Conservation (phyloP, 2,113 vertebrate genomes). For the Formicarius rufipectus region DNA sequence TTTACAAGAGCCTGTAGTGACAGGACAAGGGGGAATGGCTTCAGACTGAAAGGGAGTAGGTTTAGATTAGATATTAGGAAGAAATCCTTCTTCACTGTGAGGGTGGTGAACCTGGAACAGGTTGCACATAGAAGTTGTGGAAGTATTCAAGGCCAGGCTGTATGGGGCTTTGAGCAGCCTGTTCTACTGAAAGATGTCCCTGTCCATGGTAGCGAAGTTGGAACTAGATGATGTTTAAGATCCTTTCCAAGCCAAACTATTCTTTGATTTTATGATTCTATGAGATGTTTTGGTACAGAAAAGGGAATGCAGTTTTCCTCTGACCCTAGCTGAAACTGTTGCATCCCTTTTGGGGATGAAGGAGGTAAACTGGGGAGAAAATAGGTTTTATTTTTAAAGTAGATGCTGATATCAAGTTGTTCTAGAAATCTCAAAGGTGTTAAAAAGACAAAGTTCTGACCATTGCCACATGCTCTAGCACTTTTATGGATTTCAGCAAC, state of each 20-base stretch:
- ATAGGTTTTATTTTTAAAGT: background rate
- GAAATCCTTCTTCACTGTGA: background rate
- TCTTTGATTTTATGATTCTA: background rate
- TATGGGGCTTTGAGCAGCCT: background rate
- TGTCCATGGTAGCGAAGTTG: background rate
- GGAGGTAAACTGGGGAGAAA: background rate
- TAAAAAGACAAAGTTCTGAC: background rate
- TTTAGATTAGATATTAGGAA: background rate
- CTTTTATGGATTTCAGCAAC: background rate
- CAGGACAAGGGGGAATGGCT: background rate
- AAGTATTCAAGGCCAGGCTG: background rate
- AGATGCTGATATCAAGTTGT: background rate
- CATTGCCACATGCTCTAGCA: background rate
- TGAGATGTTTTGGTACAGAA: background rate
- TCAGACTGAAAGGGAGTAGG: background rate
- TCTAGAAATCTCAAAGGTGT: background rate
- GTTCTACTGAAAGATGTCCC: background rate
- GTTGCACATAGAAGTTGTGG: accelerated
- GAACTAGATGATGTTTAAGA: background rate
- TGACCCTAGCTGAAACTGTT: background rate
- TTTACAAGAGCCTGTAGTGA: background rate
- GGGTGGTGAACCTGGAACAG: background rate
- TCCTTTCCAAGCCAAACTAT: background rate
- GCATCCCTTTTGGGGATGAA: background rate
- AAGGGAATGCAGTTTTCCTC: background rate